These are phyloP conservation scores for Acanthopagrus latus DNA, from an alignment of 2,797 vertebrate species.

Conservation along the genomic window DNA sequence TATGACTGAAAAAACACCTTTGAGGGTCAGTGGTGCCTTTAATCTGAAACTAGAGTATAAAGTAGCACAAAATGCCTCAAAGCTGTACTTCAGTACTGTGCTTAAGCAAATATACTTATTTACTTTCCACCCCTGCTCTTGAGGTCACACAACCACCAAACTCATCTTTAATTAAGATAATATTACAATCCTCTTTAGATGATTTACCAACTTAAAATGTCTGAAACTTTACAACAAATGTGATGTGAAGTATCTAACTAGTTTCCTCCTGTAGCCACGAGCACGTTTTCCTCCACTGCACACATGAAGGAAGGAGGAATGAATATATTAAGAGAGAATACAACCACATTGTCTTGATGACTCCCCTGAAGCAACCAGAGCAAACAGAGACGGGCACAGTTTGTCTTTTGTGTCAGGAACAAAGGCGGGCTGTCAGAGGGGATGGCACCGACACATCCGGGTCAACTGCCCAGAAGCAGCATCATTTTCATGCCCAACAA, in stretches of 20 bases:
- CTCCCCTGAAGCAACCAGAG: slow-evolving; percentile 45
- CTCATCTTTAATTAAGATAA: too few relatives aligned
- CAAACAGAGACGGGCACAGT: slow-evolving; percentile 36
- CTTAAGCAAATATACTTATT: too few relatives aligned
- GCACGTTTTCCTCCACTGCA: neutral
- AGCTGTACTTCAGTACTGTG: too few relatives aligned
- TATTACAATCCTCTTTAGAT: too few relatives aligned
- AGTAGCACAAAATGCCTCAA: too few relatives aligned
- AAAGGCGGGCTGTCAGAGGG: slow-evolving; percentile 43
- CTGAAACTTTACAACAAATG: neutral
- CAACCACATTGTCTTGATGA: slow-evolving; percentile 1
- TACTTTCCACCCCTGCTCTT: too few relatives aligned
- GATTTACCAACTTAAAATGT: too few relatives aligned
- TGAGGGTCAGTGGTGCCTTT: neutral
- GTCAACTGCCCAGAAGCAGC: slow-evolving; percentile 9
- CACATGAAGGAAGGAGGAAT: neutral
- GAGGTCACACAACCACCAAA: too few relatives aligned
- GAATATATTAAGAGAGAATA: neutral
- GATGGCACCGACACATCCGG: slow-evolving; percentile 30
- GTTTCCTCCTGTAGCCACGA: neutral
- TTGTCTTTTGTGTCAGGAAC: slow-evolving; percentile 57
- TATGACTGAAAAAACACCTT: neutral
- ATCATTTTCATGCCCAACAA: neutral
- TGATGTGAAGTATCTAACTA: neutral
- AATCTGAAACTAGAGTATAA: neutral